Base-by-base conservation (phyloP, 1,140 invertebrate genomes). In the Orius laevigatus region DNA sequence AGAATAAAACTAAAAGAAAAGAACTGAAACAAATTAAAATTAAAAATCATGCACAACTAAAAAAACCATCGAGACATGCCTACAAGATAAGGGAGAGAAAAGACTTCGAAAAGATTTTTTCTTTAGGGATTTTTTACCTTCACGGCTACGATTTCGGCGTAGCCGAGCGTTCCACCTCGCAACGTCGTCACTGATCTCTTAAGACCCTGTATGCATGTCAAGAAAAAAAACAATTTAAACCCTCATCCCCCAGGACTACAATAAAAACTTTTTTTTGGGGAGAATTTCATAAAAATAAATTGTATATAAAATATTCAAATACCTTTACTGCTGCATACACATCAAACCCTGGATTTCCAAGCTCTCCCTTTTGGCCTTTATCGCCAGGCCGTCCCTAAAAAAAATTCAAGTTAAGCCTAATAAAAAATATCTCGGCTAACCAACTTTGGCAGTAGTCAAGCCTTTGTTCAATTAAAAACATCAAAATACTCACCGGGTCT, bases 131-230 rank as follows among this genome's bases (percentile, higher is more conserved):
- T 25, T 5, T 31, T 45, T 73, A 92, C 88, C 88, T 93, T 92
- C 57, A 93, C 83, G 63, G 87, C 87, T 68, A 92, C 87, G 70
- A 92, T 89, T 76, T 92, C 87, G 55, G 88, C 87, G 68, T 84
- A 87, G 61, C 84, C 84, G 62, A 88, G 72, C 53, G 82, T 83
- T 57, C 84, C 84, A 60, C 84, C 83, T 62, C 81, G 73, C 58
- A 87, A 72, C 55, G 83, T 85, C 58, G 86, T 90, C 70, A 93
- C 86, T 56, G 87, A 91, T 68, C 88, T 75, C 74, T 92, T 93
- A 70, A 91, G 76, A 63, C 85, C 86, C 67, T 56, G 54, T 54
- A 53, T 25, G 25, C 25, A 25, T 25, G 25, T 25, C 25, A 25
- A 25, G 25, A 25, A 25, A 25, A 25, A 25, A 25, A 3, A 25